Evolutionary conservation across 92 coral and sea anemone genomes (phyloP), one percentile per base, ranked within the genome.

Genomic region (Palythoa caribaeorum): DNA sequence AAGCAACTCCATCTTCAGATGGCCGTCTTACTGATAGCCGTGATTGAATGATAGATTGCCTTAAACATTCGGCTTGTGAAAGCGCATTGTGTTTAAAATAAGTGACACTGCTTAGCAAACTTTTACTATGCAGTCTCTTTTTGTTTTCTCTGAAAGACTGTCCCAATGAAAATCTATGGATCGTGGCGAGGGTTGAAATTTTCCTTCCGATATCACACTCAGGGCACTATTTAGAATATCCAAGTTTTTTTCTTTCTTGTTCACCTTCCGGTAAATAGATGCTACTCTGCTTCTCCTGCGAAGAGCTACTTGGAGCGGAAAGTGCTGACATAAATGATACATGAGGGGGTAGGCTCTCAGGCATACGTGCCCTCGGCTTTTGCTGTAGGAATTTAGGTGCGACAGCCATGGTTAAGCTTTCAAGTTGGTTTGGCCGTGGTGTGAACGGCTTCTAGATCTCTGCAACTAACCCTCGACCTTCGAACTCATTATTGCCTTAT

Each of bases 221-320:
- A 57, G 65, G 9, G 16, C 65, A 17, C 12, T 9, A 57, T 57
- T 57, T 16, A 57, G 12, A 3, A 16, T 16, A 57, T 57, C n/a
- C 65, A 12, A 57, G 65, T 15, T 57, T 57, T 15, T 9, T 17
- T 57, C 3, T 57, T 57, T 57, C 12, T 6, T 63, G 90, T 44
- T 86, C 93, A 36, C 73, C 93, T 66, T 90, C 87, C 53, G 93
- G 93, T 4, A 90, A 28, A 76, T 59, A 90, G 66, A 90, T 68
- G 44, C 84, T 90, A 5, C 52, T 44, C 69, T 90, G 62, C 48
- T 90, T 90, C 38, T 90, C 90, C 48, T 87, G 90, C 38, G 84
- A 90, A 13, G 90, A 87, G 88, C 90, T 90, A 52, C 76, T 87
- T 38, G 87, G 90, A 9, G 85, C 88, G 57, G 93, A 87, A 14